phyloP scores from a whole-genome alignment of 2,113 vertebrate genomes.

The Melanocharis versteri region DNA sequence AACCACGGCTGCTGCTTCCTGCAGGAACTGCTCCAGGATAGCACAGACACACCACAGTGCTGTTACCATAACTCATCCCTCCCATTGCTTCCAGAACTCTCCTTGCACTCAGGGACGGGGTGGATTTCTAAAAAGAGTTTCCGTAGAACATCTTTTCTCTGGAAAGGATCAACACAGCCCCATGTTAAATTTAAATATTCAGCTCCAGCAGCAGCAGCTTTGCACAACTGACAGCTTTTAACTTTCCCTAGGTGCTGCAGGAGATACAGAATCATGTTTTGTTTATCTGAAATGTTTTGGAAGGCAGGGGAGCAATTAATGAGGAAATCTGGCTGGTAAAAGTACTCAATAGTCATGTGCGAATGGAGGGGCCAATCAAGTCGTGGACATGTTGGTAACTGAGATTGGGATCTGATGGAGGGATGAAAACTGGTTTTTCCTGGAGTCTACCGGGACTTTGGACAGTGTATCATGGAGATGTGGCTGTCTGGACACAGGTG shows the following conservation, averaged over 20 bases:
- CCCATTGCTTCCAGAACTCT: not conserved
- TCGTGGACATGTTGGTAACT: no score
- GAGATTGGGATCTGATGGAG: not conserved
- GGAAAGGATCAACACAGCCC: not conserved
- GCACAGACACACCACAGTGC: not conserved
- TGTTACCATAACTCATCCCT: not conserved
- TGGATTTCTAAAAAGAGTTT: not conserved
- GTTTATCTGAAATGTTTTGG: not conserved
- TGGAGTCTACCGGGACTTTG: not conserved
- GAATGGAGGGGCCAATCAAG: not conserved
- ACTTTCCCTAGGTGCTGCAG: no score
- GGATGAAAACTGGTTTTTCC: not conserved
- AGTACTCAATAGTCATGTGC: not conserved
- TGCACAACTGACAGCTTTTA: not conserved
- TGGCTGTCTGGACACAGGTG: not conserved
- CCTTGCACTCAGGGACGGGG: not conserved
- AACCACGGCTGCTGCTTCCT: not conserved
- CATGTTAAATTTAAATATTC: not conserved
- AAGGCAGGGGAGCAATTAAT: not conserved
- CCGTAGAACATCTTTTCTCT: not conserved
- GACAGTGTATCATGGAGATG: not conserved
- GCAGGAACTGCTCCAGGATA: not conserved
- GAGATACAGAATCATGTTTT: not conserved
- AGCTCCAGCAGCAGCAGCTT: not conserved
- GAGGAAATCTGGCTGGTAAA: not conserved